Conservation (phyloP, 2,797 vertebrate species). For the Peromyscus aztecus region DNA sequence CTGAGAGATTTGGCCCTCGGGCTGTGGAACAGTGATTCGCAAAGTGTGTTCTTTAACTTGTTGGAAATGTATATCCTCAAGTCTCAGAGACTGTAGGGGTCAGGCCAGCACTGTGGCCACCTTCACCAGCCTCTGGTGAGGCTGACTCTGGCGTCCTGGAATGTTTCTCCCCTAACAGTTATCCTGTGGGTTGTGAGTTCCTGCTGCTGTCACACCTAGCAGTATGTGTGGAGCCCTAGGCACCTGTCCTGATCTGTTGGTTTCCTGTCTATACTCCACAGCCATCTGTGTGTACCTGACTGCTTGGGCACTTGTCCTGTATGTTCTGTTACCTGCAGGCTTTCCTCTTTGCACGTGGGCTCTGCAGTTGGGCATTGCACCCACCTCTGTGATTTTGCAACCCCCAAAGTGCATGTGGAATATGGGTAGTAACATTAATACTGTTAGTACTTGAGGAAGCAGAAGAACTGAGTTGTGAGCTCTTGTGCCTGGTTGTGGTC, state of each 20-base stretch:
- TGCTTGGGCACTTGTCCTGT: background rate
- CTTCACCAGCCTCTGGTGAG: background rate
- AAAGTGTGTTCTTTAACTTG: background rate
- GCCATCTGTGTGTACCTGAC: accelerated
- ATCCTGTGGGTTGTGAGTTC: background rate
- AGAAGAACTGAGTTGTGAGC: background rate
- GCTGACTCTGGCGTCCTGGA: background rate
- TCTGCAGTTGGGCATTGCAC: background rate
- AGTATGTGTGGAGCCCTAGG: background rate
- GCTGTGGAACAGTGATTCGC: background rate
- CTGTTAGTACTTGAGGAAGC: background rate
- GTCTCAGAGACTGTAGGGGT: background rate
- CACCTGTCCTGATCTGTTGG: accelerated
- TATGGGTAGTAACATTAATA: background rate
- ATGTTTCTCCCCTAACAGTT: background rate
- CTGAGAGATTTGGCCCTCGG: background rate
- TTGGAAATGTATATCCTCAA: background rate
- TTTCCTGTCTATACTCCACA: too few relatives aligned
- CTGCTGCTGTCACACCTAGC: background rate
- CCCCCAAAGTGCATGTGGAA: background rate
- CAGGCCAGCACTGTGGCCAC: background rate
- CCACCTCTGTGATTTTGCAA: background rate
- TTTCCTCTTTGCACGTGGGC: background rate
- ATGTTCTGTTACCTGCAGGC: background rate
- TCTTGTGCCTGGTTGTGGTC: background rate